These are phyloP conservation scores for Maniola jurtina DNA, from an alignment of 1,140 invertebrate species.

Conservation along the genomic window DNA sequence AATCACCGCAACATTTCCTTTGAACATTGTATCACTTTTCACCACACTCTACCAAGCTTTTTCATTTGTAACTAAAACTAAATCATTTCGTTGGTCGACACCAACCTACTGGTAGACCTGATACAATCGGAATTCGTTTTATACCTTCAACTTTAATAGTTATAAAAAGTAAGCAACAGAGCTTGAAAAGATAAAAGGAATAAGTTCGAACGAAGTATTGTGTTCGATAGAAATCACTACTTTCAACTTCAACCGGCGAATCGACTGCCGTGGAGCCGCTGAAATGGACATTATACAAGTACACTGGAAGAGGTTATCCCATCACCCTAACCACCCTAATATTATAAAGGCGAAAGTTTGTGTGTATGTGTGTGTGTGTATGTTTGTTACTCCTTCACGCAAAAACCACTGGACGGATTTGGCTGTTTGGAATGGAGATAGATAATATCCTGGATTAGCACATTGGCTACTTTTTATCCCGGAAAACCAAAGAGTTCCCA, in stretches of 20 bases:
- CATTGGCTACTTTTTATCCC: too few relatives aligned
- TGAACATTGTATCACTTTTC: constrained; percentile 57
- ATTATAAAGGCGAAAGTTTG: too few relatives aligned
- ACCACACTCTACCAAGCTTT: constrained; percentile 30
- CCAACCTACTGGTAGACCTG: constrained; percentile 48
- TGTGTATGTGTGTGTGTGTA: too few relatives aligned
- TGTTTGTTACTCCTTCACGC: too few relatives aligned
- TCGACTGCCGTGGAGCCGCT: constrained; percentile 16
- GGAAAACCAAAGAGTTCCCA: too few relatives aligned
- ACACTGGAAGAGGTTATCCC: too few relatives aligned
- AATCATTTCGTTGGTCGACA: constrained; percentile 47
- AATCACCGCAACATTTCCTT: constrained; percentile 40
- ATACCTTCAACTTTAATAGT: constrained; percentile 45
- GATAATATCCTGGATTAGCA: too few relatives aligned
- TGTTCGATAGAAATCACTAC: constrained; percentile 43
- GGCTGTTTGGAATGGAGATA: too few relatives aligned
- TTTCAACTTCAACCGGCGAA: constrained; percentile 55
- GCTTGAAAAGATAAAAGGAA: constrained; percentile 52
- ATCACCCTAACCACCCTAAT: too few relatives aligned
- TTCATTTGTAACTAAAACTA: constrained; percentile 12
- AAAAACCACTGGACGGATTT: too few relatives aligned
- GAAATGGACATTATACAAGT: too few relatives aligned
- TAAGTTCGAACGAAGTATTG: constrained; percentile 49
- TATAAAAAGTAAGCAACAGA: constrained; percentile 52
- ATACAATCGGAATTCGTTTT: constrained; percentile 54